Evolutionary conservation across 2,797 vertebrate genomes (phyloP).

Genomic region (Myripristis murdjan): DNA sequence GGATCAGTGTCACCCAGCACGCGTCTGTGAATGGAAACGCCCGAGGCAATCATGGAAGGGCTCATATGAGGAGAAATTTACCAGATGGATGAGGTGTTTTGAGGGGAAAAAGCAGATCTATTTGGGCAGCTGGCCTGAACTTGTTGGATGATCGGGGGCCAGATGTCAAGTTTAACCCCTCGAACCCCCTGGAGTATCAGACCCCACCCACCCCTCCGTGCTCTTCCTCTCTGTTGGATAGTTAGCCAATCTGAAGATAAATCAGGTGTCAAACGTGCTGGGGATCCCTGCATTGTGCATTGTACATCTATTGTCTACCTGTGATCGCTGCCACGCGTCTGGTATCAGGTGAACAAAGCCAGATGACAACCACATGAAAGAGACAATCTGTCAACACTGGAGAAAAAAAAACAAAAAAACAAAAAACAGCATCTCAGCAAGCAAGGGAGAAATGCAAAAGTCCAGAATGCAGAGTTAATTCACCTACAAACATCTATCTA

Average conservation of each 20-base stretch:
- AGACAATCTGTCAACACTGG: slow-evolving; percentile 47
- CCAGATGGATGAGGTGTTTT: slow-evolving; percentile 84
- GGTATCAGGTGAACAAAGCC: slow-evolving; percentile 83
- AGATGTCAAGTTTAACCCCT: slow-evolving; percentile 81
- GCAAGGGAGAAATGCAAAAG: slow-evolving; percentile 13
- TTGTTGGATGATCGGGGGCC: slow-evolving; percentile 73
- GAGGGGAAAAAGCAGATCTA: slow-evolving; percentile 68
- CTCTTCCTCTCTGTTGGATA: slow-evolving; percentile 64
- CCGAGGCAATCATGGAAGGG: slow-evolving; percentile 69
- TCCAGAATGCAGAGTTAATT: background rate
- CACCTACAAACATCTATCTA: background rate
- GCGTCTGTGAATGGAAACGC: slow-evolving; percentile 75
- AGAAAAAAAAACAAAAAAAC: no score
- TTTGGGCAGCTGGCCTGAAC: slow-evolving; percentile 76
- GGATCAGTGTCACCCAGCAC: slow-evolving; percentile 81
- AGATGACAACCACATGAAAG: slow-evolving; percentile 75
- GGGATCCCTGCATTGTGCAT: slow-evolving; percentile 61
- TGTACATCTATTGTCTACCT: slow-evolving; percentile 79
- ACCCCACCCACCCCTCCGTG: slow-evolving; percentile 47
- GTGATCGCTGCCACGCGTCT: slow-evolving; percentile 86
- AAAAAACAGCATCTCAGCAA: no score
- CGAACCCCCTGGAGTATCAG: slow-evolving; percentile 49
- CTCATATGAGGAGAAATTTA: slow-evolving; percentile 77
- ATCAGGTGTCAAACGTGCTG: slow-evolving; percentile 80
- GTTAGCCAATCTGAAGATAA: slow-evolving; percentile 79